phyloP scores from a whole-genome alignment of 2,888 invertebrate species.

The Crematogaster levior region DNA sequence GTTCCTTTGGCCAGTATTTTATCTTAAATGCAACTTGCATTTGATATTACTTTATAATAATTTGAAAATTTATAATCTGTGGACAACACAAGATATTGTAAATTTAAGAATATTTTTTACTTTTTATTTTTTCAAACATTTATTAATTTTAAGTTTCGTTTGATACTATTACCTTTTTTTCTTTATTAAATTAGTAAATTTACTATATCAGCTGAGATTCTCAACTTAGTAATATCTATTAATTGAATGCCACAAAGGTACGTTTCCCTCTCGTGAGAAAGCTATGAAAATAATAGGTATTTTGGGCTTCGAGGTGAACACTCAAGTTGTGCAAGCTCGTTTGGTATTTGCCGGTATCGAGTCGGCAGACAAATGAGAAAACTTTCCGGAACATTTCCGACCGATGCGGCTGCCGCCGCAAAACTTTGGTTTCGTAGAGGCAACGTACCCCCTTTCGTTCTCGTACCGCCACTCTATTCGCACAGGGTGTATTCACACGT shows the following conservation, averaged over 20 bases:
- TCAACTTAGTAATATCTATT: neutral
- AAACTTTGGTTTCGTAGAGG: slow-evolving; percentile 60
- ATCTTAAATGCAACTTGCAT: neutral
- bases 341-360: slow-evolving; percentile 75
- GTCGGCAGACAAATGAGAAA: slow-evolving; percentile 78
- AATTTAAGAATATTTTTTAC: neutral
- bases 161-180: neutral
- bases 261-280: slow-evolving; percentile 1
- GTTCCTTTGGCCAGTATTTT: neutral
- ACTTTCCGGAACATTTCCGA: slow-evolving; percentile 76
- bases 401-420: slow-evolving; percentile 19
- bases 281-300: slow-evolving; percentile 7
- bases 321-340: slow-evolving; percentile 68
- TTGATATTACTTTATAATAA: neutral
- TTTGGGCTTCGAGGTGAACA: slow-evolving; percentile 43
- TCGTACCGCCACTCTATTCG: slow-evolving; percentile 50
- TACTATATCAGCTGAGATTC: neutral
- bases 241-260: neutral
- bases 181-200: neutral
- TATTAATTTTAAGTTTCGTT: neutral
- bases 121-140: neutral
- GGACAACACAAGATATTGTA: neutral
- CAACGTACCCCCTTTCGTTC: slow-evolving; percentile 52
- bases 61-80: neutral
- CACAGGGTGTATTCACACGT: slow-evolving; percentile 16